Percentiles rank a stretch among this genome's conserved stretches.
phyloP scores from a whole-genome alignment of 2,113 vertebrate species.

The Gobiocypris rarus region DNA sequence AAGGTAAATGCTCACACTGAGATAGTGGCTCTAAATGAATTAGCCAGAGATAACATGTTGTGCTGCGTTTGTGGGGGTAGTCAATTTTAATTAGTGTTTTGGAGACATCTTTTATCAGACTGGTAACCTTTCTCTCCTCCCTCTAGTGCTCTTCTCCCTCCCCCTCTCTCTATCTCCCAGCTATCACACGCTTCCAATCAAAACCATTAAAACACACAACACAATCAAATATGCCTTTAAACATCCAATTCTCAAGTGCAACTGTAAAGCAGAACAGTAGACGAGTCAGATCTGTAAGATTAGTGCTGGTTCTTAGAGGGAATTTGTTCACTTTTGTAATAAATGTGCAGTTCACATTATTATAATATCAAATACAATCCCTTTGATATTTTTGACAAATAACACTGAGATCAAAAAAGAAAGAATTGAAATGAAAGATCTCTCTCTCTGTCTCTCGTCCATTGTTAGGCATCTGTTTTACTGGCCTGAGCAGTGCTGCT shows the following conservation, averaged over 20 bases:
- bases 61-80: constrained; percentile 72
- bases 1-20: constrained; percentile 65
- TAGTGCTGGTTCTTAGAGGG: background rate
- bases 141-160: constrained; percentile 26
- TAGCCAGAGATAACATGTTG: constrained; percentile 77
- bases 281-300: background rate
- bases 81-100: constrained; percentile 81
- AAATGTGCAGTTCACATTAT: background rate
- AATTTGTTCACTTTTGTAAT: background rate
- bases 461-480: constrained; percentile 93
- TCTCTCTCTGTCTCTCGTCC: constrained; percentile 75
- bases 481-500: constrained; percentile 90
- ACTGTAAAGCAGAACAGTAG: background rate
- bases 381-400: too few species aligned
- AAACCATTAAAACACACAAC: background rate
- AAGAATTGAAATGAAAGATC: background rate
- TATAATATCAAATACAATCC: too few species aligned
- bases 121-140: constrained; percentile 69
- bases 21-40: constrained; percentile 77
- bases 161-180: constrained; percentile 19
- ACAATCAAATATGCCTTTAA: background rate
- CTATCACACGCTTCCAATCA: background rate
- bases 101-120: constrained; percentile 79
- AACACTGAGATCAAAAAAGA: background rate
- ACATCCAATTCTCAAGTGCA: background rate